Evolutionary conservation across 1,140 invertebrate genomes (phyloP).

Genomic region (Zophobas atratus): DNA sequence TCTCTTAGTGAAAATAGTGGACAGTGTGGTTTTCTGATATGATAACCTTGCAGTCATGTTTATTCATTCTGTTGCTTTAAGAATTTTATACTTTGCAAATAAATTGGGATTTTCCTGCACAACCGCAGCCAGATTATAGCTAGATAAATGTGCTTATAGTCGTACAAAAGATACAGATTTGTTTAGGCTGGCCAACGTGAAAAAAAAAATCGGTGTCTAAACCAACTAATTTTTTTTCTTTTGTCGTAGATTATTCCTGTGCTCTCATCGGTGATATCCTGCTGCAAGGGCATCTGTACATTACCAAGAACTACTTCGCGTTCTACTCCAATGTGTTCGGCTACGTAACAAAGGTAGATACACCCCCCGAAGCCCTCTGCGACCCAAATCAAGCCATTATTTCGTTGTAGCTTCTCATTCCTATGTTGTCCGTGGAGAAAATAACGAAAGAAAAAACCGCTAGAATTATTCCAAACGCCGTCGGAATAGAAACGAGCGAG

Average conservation of each 20-base stretch:
- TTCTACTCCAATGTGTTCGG: slow-evolving; percentile 97
- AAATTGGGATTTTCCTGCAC: too few relatives aligned
- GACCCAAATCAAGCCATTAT: not conserved
- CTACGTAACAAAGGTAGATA: slow-evolving; percentile 88
- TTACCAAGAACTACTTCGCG: slow-evolving; percentile 93
- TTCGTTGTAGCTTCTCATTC: slow-evolving; percentile 81
- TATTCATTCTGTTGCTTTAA: too few relatives aligned
- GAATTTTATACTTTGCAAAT: too few relatives aligned
- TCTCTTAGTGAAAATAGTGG: too few relatives aligned
- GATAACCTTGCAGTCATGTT: too few relatives aligned
- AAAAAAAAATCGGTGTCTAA: too few relatives aligned
- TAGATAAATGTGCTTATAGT: too few relatives aligned
- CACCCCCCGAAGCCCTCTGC: not conserved
- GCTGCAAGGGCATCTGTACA: slow-evolving; percentile 93
- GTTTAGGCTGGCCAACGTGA: too few relatives aligned
- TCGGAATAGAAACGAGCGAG: slow-evolving; percentile 87
- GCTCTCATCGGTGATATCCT: slow-evolving; percentile 92
- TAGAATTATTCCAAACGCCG: slow-evolving; percentile 91
- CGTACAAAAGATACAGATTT: too few relatives aligned
- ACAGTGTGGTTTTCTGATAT: too few relatives aligned
- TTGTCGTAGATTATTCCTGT: slow-evolving; percentile 89
- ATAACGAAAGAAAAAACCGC: slow-evolving; percentile 94
- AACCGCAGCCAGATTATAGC: too few relatives aligned
- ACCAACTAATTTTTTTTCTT: slow-evolving; percentile 46
- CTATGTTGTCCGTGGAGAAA: slow-evolving; percentile 83